phyloP scores from a whole-genome alignment of 2,113 vertebrate species.

The Phalacrocorax brasilianus region DNA sequence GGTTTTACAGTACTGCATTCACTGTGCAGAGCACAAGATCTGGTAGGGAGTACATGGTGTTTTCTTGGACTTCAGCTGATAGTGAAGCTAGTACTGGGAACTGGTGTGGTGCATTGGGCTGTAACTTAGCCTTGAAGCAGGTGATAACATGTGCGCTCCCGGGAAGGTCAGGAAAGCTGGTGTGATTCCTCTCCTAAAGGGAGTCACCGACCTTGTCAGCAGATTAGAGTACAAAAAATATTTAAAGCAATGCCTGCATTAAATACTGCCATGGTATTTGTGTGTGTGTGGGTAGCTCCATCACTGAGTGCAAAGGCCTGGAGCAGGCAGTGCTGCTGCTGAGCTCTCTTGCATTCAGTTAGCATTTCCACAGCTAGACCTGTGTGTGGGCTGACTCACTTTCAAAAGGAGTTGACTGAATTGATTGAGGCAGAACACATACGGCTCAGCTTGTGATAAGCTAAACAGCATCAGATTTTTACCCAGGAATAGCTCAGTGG shows the following conservation, averaged over 20 bases:
- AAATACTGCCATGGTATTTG: background rate
- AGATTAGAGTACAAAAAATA: background rate
- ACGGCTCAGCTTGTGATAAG: background rate
- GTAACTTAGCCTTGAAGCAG: background rate
- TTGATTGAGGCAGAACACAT: background rate
- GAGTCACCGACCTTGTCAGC: conserved; percentile 29
- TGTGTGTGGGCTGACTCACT: background rate
- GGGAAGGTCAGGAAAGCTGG: background rate
- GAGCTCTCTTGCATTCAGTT: background rate
- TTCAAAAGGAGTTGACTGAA: background rate
- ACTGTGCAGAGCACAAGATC: background rate
- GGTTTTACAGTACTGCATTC: background rate
- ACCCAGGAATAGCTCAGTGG: background rate
- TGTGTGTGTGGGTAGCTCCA: background rate
- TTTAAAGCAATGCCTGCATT: background rate
- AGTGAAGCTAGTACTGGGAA: background rate
- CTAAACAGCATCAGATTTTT: background rate
- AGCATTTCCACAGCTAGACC: background rate
- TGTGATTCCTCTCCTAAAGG: background rate
- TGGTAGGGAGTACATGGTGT: background rate
- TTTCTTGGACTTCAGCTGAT: background rate
- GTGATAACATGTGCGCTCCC: background rate
- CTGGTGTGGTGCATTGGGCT: background rate
- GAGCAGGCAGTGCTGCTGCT: background rate
- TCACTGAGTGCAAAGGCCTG: background rate